These are phyloP conservation scores for Tragelaphus strepsiceros DNA, from an alignment of 2,113 vertebrate genomes.

Conservation along the genomic window DNA sequence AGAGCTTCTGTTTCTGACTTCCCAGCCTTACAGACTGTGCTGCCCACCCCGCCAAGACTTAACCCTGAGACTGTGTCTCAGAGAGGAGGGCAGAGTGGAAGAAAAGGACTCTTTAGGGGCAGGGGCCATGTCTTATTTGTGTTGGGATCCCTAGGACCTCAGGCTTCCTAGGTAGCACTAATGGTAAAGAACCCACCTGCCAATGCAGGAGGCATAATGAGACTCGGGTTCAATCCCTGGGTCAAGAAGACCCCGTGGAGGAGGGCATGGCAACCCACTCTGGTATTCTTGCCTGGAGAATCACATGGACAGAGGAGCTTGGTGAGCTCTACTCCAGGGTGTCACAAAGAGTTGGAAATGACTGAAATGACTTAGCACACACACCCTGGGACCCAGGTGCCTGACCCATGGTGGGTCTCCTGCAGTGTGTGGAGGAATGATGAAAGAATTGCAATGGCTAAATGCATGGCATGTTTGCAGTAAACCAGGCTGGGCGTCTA, in stretches of 20 bases:
- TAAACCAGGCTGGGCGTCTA: neutral
- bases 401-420: neutral
- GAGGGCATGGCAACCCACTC: neutral
- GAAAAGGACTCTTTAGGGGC: neutral
- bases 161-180: neutral
- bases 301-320: neutral
- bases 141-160: neutral
- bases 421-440: accelerated
- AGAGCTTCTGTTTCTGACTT: neutral
- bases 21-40: neutral
- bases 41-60: neutral
- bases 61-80: neutral
- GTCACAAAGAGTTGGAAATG: neutral
- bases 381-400: neutral
- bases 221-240: neutral
- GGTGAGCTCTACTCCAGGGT: neutral
- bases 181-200: neutral
- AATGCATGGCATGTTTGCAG: accelerated
- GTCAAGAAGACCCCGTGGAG: neutral
- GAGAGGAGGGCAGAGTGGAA: neutral
- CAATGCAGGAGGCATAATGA: neutral
- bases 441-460: accelerated
- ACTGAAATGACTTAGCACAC: neutral
- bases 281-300: neutral
- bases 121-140: neutral